These are phyloP conservation scores for Cephalopholis sonnerati DNA, from an alignment of 2,113 vertebrate species.

Conservation along the genomic window DNA sequence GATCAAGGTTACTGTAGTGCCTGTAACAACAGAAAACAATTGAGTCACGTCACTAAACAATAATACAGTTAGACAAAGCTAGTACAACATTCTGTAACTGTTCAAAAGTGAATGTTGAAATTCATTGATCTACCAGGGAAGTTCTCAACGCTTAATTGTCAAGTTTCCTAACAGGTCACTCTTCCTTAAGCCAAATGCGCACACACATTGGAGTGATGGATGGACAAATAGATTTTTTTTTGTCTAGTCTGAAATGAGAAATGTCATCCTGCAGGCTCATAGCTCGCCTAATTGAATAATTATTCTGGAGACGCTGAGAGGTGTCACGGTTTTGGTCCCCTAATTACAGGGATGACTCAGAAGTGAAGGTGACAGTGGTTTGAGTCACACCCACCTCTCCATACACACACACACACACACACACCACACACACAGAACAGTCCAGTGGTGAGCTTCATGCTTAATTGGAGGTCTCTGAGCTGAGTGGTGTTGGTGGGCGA, in stretches of 20 bases:
- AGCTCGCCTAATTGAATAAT: slow-evolving; percentile 32
- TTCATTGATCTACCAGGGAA: background rate
- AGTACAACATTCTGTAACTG: background rate
- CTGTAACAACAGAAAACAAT: background rate
- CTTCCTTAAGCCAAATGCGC: background rate
- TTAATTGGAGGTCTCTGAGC: slow-evolving; percentile 40
- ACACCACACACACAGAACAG: background rate
- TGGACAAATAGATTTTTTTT: background rate
- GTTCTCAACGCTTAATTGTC: background rate
- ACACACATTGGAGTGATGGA: background rate
- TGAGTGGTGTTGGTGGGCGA: slow-evolving; percentile 31
- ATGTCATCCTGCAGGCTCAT: background rate
- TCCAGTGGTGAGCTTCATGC: background rate
- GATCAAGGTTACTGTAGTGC: background rate
- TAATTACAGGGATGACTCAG: slow-evolving; percentile 45
- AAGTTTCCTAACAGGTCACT: background rate
- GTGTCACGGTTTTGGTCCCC: slow-evolving; percentile 21
- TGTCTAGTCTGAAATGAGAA: background rate
- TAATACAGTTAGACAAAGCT: background rate
- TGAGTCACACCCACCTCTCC: slow-evolving; percentile 23
- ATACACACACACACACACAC: slow-evolving; percentile 3
- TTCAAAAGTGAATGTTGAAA: background rate
- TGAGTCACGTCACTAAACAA: background rate
- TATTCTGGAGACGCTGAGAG: slow-evolving; percentile 5
- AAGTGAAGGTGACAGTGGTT: slow-evolving; percentile 17